A percentile compares a stretch with the other conserved stretches of the same genome.
Conservation (phyloP, 2,113 vertebrate species). For the Nibea albiflora region DNA sequence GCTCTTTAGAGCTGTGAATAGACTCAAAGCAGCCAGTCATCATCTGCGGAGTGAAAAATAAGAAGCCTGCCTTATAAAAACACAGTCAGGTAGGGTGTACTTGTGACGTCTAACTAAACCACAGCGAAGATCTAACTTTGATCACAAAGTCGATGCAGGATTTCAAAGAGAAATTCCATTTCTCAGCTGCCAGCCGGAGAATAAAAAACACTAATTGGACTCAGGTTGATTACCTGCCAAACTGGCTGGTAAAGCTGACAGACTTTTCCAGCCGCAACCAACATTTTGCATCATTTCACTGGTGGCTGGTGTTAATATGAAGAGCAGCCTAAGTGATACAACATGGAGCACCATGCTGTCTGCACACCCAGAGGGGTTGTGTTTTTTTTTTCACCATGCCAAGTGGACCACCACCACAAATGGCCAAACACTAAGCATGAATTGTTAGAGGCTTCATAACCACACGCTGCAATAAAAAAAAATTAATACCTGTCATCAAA, state of each 20-base stretch:
- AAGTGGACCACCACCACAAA: conserved; percentile 26
- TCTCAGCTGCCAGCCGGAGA: conserved; percentile 9
- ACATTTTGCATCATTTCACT: conserved; percentile 28
- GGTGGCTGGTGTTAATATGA: conserved; percentile 42
- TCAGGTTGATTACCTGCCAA: conserved; percentile 24
- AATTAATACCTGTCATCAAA: not conserved
- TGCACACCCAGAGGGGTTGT: conserved; percentile 9
- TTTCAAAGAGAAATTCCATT: not conserved
- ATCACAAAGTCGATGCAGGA: not conserved
- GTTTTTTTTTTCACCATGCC: not conserved
- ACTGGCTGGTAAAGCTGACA: not conserved
- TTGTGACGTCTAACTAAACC: not conserved
- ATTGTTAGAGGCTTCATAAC: not conserved
- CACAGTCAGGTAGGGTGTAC: not conserved
- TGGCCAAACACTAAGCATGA: not conserved
- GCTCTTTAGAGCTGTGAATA: conserved; percentile 9
- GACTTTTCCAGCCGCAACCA: conserved; percentile 37
- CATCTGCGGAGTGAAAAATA: not conserved
- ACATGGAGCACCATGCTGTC: conserved; percentile 11
- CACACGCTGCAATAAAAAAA: not conserved
- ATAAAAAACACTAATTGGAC: conserved; percentile 15
- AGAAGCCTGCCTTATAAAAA: conserved; percentile 6
- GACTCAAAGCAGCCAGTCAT: conserved; percentile 12
- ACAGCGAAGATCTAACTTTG: not conserved
- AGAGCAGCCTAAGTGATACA: conserved; percentile 31